Conservation (phyloP, 2,888 invertebrate genomes). For the Hofmannophila pseudospretella region DNA sequence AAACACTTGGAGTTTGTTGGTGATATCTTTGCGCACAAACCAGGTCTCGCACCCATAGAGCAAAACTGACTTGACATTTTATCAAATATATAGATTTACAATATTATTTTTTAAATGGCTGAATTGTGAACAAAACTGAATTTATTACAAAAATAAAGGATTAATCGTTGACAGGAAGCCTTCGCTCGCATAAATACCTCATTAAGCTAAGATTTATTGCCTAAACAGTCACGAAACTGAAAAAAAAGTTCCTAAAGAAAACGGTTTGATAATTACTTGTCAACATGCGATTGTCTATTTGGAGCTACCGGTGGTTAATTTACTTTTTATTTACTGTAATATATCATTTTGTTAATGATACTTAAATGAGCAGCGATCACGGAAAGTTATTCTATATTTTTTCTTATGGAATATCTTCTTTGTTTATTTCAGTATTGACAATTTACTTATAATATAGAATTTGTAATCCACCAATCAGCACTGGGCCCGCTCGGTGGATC, state of each 20-base stretch:
- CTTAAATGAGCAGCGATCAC: conserved; percentile 65
- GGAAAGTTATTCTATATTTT: conserved; percentile 26
- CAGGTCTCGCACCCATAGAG: too few species aligned
- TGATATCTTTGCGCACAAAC: too few species aligned
- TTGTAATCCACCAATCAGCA: too few species aligned
- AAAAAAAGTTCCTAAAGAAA: conserved; percentile 64
- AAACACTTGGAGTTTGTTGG: too few species aligned
- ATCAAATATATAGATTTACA: too few species aligned
- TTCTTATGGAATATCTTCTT: not conserved
- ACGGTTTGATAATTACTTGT: conserved; percentile 72
- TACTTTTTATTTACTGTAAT: conserved; percentile 61
- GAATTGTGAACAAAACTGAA: too few species aligned
- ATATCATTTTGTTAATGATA: conserved; percentile 73
- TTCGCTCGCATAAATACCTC: conserved; percentile 72
- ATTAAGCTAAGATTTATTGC: conserved; percentile 72
- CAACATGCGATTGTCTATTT: conserved; percentile 76
- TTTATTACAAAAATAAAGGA: conserved; percentile 55
- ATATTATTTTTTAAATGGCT: too few species aligned
- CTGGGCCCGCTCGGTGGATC: too few species aligned
- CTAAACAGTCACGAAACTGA: conserved; percentile 66
- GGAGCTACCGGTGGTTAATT: conserved; percentile 55
- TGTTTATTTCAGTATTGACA: not conserved
- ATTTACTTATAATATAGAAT: too few species aligned
- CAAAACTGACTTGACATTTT: too few species aligned
- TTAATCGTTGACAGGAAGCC: conserved; percentile 68